Percentiles rank a stretch among this genome's conserved stretches.
These are phyloP conservation scores for Calameuta pallipes DNA, from an alignment of 2,888 invertebrate species.

Conservation along the genomic window DNA sequence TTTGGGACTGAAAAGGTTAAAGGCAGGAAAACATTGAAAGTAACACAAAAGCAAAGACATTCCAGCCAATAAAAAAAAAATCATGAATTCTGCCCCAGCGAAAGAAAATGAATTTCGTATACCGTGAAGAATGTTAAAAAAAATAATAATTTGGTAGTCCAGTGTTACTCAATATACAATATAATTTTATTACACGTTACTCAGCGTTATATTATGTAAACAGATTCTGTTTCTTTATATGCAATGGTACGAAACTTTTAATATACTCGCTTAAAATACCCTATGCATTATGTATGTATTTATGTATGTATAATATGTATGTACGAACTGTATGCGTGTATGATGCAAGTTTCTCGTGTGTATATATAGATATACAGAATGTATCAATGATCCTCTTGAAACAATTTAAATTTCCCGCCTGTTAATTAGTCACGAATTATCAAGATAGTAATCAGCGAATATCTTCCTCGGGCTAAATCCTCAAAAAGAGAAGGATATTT, in stretches of 20 bases:
- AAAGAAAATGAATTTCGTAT: not conserved
- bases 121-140: conserved; percentile 2
- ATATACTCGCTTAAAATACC: conserved; percentile 54
- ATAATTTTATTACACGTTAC: conserved; percentile 55
- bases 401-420: not conserved
- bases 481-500: not conserved
- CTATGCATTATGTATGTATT: conserved; percentile 27
- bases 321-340: conserved; percentile 15
- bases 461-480: not conserved
- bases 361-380: not conserved
- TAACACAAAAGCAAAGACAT: conserved; percentile 9
- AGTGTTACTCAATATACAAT: conserved; percentile 55
- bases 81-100: not conserved
- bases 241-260: conserved; percentile 56
- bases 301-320: conserved; percentile 16
- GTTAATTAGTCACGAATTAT: not conserved
- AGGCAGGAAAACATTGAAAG: not conserved
- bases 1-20: not conserved
- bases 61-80: not conserved
- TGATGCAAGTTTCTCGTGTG: conserved; percentile 1
- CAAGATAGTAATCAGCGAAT: not conserved
- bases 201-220: conserved; percentile 25
- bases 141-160: conserved; percentile 2
- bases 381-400: not conserved
- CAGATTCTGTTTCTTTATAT: conserved; percentile 35